A percentile compares a stretch with the other conserved stretches of the same genome.
Conservation (phyloP, 2,888 invertebrate genomes). For the Osedax fenrisi region DNA sequence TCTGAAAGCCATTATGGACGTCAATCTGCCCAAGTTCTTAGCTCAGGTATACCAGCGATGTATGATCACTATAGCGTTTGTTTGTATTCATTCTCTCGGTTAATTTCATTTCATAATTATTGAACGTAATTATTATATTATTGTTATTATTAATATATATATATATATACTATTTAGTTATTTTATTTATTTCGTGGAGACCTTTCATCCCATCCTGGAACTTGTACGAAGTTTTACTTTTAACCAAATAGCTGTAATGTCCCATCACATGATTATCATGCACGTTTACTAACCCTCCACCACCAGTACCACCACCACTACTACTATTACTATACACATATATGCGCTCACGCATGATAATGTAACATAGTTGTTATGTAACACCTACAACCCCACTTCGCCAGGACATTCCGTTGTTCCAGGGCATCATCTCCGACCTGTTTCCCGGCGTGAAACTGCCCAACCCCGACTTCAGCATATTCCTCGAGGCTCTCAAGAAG, state of each 20-base stretch:
- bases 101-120: background rate
- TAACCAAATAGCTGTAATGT: too few species aligned
- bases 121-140: background rate
- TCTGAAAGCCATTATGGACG: slow-evolving; percentile 51
- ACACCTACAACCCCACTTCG: too few species aligned
- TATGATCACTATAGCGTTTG: too few species aligned
- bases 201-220: too few species aligned
- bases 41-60: slow-evolving; percentile 48
- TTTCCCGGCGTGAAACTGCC: slow-evolving; percentile 50
- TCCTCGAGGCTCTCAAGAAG: slow-evolving; percentile 47
- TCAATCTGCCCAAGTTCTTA: slow-evolving; percentile 51
- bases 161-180: too few species aligned
- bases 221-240: too few species aligned
- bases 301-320: too few species aligned
- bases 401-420: slow-evolving; percentile 51
- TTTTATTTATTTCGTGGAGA: too few species aligned
- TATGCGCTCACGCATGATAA: too few species aligned
- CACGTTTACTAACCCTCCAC: too few species aligned
- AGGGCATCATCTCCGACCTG: slow-evolving; percentile 51
- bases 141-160: background rate
- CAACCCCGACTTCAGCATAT: slow-evolving; percentile 48
- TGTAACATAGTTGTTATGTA: background rate
- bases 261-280: too few species aligned
- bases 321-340: too few species aligned
- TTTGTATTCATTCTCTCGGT: background rate